These are phyloP conservation scores for Pentalonia nigronervosa DNA, from an alignment of 1,140 invertebrate species.

Conservation along the genomic window DNA sequence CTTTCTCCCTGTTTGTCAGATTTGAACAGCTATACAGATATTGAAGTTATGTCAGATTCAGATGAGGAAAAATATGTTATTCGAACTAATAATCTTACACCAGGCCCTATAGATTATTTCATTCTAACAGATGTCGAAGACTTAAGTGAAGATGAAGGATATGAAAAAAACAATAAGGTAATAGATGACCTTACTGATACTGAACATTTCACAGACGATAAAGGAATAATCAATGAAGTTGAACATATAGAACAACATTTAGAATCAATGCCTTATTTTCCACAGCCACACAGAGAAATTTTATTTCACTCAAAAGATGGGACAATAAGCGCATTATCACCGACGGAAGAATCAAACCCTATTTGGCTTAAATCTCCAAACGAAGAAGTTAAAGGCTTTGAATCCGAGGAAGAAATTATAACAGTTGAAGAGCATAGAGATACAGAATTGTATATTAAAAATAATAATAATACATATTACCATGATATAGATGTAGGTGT, in stretches of 20 bases:
- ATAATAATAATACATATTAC: conserved; percentile 13
- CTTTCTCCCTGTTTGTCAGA: conserved; percentile 7
- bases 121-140: conserved; percentile 53
- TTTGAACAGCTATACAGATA: conserved; percentile 35
- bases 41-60: conserved; percentile 50
- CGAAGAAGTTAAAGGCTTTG: conserved; percentile 43
- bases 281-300: conserved; percentile 31
- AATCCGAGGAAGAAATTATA: conserved; percentile 51
- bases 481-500: conserved; percentile 44
- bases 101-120: conserved; percentile 17
- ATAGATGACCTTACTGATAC: conserved; percentile 31
- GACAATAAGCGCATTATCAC: neutral
- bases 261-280: neutral
- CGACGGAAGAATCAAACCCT: conserved; percentile 32
- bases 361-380: conserved; percentile 38
- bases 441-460: neutral
- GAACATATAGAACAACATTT: neutral
- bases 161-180: neutral
- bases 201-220: conserved; percentile 29
- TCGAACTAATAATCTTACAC: neutral
- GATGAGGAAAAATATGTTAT: conserved; percentile 47
- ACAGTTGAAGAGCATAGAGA: neutral
- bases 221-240: neutral
- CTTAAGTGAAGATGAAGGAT: conserved; percentile 47
- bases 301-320: conserved; percentile 46